phyloP scores from a whole-genome alignment of 2,113 vertebrate species.

The Dicentrarchus labrax region DNA sequence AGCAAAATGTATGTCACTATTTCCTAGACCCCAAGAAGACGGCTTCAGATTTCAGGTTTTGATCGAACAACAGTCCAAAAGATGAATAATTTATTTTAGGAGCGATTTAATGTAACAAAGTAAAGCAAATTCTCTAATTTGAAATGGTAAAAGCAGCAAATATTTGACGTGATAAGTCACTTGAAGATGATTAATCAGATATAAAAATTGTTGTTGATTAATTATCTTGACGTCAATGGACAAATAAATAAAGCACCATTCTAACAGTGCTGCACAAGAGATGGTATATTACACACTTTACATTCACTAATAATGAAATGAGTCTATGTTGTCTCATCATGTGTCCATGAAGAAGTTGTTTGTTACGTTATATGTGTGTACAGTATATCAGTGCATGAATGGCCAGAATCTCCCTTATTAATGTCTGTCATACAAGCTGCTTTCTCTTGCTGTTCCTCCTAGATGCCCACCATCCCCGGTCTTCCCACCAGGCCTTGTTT shows the following conservation, averaged over 20 bases:
- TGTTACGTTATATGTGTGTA: not conserved
- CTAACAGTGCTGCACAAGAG: not conserved
- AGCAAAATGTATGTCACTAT: no score
- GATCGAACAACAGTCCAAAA: no score
- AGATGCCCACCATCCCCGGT: slow-evolving; percentile 99
- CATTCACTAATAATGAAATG: not conserved
- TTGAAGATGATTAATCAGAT: no score
- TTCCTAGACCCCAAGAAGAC: no score
- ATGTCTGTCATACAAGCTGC: not conserved
- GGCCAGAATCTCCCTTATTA: not conserved
- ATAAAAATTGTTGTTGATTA: no score
- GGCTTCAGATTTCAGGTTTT: no score
- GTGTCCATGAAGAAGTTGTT: not conserved
- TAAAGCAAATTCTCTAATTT: not conserved
- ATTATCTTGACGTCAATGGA: no score
- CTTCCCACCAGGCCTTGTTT: slow-evolving; percentile 98
- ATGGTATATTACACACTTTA: not conserved
- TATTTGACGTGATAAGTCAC: no score
- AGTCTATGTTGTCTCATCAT: not conserved
- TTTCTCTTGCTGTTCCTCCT: slow-evolving; percentile 16
- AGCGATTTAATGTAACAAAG: not conserved
- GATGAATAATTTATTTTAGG: no score
- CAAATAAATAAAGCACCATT: no score
- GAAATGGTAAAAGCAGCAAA: not conserved
- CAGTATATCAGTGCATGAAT: not conserved